Evolutionary conservation across 2,113 vertebrate genomes (phyloP).

Genomic region (Toxotes jaculatrix): DNA sequence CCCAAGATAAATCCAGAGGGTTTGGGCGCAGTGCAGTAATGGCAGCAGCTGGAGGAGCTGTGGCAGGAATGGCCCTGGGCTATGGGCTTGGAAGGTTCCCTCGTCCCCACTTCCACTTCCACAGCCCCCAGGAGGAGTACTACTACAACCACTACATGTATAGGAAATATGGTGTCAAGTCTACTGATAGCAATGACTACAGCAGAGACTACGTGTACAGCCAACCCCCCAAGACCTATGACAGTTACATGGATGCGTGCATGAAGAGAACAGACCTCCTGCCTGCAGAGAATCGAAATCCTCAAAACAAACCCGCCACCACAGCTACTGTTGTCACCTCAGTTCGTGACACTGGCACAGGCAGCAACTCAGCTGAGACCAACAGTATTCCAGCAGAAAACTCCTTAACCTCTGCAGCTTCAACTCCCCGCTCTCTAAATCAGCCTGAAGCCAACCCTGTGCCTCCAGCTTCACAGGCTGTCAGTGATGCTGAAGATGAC

Average conservation of each 20-base stretch:
- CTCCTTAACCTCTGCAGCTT: background rate
- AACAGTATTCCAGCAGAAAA: conserved; percentile 28
- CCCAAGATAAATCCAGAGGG: conserved; percentile 75
- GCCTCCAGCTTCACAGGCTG: conserved; percentile 11
- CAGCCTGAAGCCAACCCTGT: background rate
- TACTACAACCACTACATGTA: conserved; percentile 85
- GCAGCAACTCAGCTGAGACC: background rate
- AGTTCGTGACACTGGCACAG: background rate
- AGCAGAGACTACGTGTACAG: conserved; percentile 71
- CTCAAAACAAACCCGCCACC: background rate
- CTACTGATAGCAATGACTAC: conserved; percentile 72
- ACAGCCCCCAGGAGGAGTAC: conserved; percentile 73
- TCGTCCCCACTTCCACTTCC: conserved; percentile 74
- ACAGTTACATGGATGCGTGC: conserved; percentile 71
- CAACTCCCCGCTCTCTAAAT: background rate
- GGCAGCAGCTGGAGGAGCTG: conserved; percentile 76
- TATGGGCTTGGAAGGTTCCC: conserved; percentile 81
- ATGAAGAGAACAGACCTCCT: conserved; percentile 75
- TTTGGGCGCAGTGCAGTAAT: conserved; percentile 76
- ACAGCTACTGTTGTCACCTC: background rate
- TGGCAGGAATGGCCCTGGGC: conserved; percentile 82
- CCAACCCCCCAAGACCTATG: conserved; percentile 44
- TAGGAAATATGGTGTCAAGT: conserved; percentile 65
- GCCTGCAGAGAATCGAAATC: conserved; percentile 22
- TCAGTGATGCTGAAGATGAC: conserved; percentile 15